phyloP scores from a whole-genome alignment of 2,888 invertebrate species.

The Pterobdella sp. region DNA sequence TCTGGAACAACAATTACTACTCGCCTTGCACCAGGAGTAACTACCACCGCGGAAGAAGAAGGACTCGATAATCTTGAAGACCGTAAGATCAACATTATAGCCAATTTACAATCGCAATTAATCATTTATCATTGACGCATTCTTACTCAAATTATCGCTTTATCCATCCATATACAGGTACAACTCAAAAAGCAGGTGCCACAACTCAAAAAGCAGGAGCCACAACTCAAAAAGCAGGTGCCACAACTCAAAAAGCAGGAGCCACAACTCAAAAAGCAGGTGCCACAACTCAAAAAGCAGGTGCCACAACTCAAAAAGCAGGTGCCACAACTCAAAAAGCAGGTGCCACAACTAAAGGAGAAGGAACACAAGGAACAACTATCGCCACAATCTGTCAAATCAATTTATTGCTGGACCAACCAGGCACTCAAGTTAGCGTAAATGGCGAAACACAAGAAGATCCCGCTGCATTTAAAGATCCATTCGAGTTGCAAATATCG shows the following conservation, averaged over 20 bases:
- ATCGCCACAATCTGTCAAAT: background rate
- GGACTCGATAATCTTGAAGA: background rate
- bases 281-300: background rate
- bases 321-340: background rate
- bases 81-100: background rate
- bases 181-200: background rate
- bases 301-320: too few relatives aligned
- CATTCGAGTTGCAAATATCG: too few relatives aligned
- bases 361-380: background rate
- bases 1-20: background rate
- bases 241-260: too few relatives aligned
- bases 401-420: background rate
- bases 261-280: background rate
- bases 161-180: background rate
- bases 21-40: too few relatives aligned
- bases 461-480: background rate
- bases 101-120: too few relatives aligned
- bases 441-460: background rate
- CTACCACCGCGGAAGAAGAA: too few relatives aligned
- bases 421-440: background rate
- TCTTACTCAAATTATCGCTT: too few relatives aligned
- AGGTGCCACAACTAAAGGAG: background rate
- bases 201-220: background rate
- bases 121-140: too few relatives aligned
- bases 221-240: background rate